Base-by-base conservation (phyloP, 2,113 vertebrate species). In the Hoplias malabaricus region DNA sequence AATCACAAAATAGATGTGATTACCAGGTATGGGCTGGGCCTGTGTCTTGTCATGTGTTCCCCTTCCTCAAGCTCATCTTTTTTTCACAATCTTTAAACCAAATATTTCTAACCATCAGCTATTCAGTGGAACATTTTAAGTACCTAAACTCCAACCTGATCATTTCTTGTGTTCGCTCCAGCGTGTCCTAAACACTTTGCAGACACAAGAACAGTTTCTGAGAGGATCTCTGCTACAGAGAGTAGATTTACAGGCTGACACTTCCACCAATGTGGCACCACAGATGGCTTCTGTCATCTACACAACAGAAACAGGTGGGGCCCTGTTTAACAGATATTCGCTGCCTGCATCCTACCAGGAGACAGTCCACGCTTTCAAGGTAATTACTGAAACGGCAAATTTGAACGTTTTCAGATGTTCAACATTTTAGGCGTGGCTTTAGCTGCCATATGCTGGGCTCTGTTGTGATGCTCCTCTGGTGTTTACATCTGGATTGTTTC, bases 241-340 rank as follows among this genome's bases (percentile, higher is more conserved):
- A 54, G 33, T 21, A 34, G 23, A 50, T 25, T 31, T 46, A 67
- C 29, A 34, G 61, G n/a, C 33, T 33, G 25, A 5, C 16, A 40
- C 14, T 56, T 46, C 21, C 56, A 43, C 50, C 33, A 13, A 34
- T 21, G 5, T 12, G 4, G 36, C 25, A 21, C 13, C 68, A 77
- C 65, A 23, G 75, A 59, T 61, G 54, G 53, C 27, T 38, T 46
- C 54, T 78, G 66, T 62, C 40, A 78, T 70, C 21, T 42, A 50
- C 42, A 38, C 9, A 59, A 63, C 27, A 48, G 67, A 62, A 69
- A 69, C 75, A 77, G 66, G 67, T 62, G 66, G 66, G 62, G 56
- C 54, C 31, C 53, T 61, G 38, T 61, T 77, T 68, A 61, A 59
- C 46, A 70, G 67, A 62, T 29, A 61, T n/a, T 27, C 16, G 1